phyloP scores from a whole-genome alignment of 2,113 vertebrate genomes.

The Dipodomys ordii region DNA sequence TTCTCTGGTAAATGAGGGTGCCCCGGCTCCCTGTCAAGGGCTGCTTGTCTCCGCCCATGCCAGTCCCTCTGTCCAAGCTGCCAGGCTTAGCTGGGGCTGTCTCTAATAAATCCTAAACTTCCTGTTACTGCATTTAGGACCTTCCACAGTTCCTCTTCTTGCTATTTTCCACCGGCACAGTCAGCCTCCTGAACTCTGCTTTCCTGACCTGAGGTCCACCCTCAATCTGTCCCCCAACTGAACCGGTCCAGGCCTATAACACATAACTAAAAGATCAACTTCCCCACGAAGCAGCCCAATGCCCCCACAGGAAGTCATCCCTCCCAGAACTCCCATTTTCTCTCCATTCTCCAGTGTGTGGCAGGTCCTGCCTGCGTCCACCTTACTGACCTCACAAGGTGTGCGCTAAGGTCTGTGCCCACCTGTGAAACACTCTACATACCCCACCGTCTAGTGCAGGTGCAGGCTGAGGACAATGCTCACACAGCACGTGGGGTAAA shows the following conservation, averaged over 20 bases:
- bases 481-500: no score
- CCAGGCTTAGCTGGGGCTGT: background rate
- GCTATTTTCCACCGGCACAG: background rate
- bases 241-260: background rate
- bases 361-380: background rate
- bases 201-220: no score
- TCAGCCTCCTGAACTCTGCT: background rate
- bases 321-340: background rate
- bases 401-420: background rate
- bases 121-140: background rate
- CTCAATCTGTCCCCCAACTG: background rate
- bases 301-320: background rate
- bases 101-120: background rate
- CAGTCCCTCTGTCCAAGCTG: background rate
- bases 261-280: background rate
- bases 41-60: background rate
- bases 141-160: accelerated
- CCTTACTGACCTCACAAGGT: no score
- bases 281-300: background rate
- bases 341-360: background rate
- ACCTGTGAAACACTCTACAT: accelerated
- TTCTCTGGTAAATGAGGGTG: background rate
- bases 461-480: background rate
- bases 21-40: background rate
- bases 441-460: background rate